Evolutionary conservation across 2,888 invertebrate genomes (phyloP), one percentile per base, ranked within the genome.

Genomic region (Folsomia manolachei): DNA sequence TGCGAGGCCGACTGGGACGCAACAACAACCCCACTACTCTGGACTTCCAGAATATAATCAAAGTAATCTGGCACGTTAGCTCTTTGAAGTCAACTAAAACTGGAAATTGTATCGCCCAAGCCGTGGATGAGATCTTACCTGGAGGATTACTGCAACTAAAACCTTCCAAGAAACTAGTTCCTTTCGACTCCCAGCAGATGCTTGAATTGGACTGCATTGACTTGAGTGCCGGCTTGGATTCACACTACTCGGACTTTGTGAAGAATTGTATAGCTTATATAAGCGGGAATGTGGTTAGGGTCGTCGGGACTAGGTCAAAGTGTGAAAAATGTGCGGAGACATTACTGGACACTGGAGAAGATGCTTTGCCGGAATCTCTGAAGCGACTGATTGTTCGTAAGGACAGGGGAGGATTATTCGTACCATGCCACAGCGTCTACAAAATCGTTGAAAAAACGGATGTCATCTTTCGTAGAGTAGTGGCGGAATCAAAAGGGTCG

Each of bases 21-120:
- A 60, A 60, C n/a, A 60, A 60, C n/a, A 60, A 60, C n/a, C 60
- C 60, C n/a, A 60, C n/a, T 4, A 60, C 60, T 60, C 60, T 60
- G 60, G 60, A 60, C n/a, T 60, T 60, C 7, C 4, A 60, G n/a
- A 19, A 60, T n/a, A 21, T 21, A 4, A 60, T 60, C 9, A 60
- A 60, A n/a, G 60, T 21, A 4, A 21, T 60, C n/a, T 60, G 60
- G 60, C 60, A 60, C n/a, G 19, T 19, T 7, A n/a, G 23, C n/a
- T n/a, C 23, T 60, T 19, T 60, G n/a, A 60, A n/a, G 7, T 60
- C 60, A 9, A 60, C 4, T 7, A 60, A 60, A 9, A 39, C 39
- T 4, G 39, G 39, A 14, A 60, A 39, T 14, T 39, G 39, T 39
- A 39, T 39, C 14, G 39, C 39, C 39, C 39, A 39, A 14, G 14